These are phyloP conservation scores for Sebastes umbrosus DNA, from an alignment of 2,797 vertebrate species.

Conservation along the genomic window DNA sequence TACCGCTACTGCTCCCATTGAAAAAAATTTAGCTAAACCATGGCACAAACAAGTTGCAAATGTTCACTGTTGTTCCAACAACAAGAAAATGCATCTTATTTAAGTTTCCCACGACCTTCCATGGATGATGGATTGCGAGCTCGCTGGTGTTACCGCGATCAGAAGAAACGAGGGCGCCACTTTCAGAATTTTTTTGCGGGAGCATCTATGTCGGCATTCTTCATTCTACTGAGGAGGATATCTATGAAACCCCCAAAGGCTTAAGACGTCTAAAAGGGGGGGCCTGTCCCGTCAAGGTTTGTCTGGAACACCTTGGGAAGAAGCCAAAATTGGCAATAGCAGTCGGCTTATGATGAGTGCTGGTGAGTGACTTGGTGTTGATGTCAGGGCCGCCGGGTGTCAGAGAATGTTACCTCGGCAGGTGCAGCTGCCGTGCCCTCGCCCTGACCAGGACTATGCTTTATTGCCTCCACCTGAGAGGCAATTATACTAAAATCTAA, in stretches of 20 bases:
- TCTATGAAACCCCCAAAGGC: background rate
- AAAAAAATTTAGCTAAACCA: background rate
- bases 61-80: background rate
- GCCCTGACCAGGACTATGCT: background rate
- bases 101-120: background rate
- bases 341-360: too few relatives aligned
- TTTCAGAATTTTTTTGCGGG: background rate
- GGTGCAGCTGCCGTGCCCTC: background rate
- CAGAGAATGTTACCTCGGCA: background rate
- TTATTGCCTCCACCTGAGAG: background rate
- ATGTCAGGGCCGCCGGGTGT: background rate
- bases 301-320: background rate
- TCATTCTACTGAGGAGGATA: background rate
- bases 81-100: background rate
- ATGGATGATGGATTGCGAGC: background rate
- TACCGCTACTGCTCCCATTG: background rate
- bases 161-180: background rate
- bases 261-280: background rate
- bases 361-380: too few relatives aligned
- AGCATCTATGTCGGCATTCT: background rate
- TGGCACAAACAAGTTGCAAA: background rate
- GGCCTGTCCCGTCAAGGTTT: background rate
- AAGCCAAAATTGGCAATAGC: background rate
- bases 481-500: background rate
- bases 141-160: background rate